Evolutionary conservation across 2,113 vertebrate genomes (phyloP).

Genomic region (Antigone vipio): DNA sequence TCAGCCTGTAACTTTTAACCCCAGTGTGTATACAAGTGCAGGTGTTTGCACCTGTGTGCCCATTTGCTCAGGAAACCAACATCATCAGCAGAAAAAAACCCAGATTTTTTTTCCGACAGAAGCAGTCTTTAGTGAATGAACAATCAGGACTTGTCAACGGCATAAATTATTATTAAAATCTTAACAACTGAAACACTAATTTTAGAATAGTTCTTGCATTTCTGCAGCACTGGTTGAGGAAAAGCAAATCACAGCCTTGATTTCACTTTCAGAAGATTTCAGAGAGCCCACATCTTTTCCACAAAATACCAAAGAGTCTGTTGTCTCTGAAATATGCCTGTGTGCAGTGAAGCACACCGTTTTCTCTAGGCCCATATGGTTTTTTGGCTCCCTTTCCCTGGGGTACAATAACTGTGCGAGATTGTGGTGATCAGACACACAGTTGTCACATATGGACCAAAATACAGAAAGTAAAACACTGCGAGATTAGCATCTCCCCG

Average conservation of each 20-base stretch:
- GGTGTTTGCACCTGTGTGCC: not conserved
- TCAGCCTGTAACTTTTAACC: not conserved
- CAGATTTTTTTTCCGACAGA: not conserved
- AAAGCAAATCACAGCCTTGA: not conserved
- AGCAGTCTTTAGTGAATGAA: not conserved
- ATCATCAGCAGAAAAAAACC: not conserved
- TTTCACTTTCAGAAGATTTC: not conserved
- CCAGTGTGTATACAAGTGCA: not conserved
- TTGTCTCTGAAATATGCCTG: slow-evolving; percentile 1
- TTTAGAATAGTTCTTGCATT: not conserved
- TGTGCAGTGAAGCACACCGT: slow-evolving; percentile 34
- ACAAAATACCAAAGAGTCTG: not conserved
- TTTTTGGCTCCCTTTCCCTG: slow-evolving; percentile 62
- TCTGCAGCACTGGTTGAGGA: not conserved
- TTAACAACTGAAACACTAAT: not conserved
- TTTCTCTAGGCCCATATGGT: slow-evolving; percentile 61
- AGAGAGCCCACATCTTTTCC: not conserved
- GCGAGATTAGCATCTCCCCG: not conserved
- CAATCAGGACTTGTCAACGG: not conserved
- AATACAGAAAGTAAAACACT: not conserved
- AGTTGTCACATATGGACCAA: slow-evolving; percentile 35
- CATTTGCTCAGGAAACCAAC: not conserved
- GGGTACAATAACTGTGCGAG: slow-evolving; percentile 49
- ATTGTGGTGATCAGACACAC: slow-evolving; percentile 43
- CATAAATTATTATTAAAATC: not conserved